Evolutionary conservation across 2,797 vertebrate genomes (phyloP), one percentile per base, ranked within the genome.

Genomic region (Iguana delicatissima): DNA sequence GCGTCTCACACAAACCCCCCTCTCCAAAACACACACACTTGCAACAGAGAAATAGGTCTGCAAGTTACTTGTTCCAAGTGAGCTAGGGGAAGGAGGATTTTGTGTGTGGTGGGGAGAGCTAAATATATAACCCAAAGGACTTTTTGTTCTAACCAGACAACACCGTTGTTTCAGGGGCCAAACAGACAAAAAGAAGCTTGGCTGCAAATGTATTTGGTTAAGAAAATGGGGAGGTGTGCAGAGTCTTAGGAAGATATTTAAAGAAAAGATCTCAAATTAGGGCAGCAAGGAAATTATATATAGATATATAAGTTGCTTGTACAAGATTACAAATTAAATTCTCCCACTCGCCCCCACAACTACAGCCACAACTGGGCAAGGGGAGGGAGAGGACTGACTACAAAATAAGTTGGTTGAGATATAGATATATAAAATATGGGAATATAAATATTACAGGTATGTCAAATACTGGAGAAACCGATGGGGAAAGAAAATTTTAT

Each of bases 291-390:
- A 0, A 64, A 1, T 1, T 0, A 87, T 82, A 86, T 29, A 79
- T 35, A 76, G 18, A 38, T 29, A 79, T 79, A 79, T 29, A 50
- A 0, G 55, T 6, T 64, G 50, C 18, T 87, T 79, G 81, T 73
- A 32, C 1, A 35, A 55, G 4, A 1, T 62, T 38, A 69, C 0
- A 0, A 85, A 55, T 72, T 0, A 0, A 64, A 72, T 9, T 7
- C 55, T 35, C 0, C 1, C 67, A 67, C 5, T 20, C 73, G 1
- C 35, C 14, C n/a, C 12, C 1, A 7, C 80, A 3, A 4, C 20
- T 6, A 22, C 5, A 55, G 22, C 38, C 35, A 1, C 24, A 13
- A 22, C 1, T 1, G 42, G 12, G 22, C 4, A 14, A 8, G 50
- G 46, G 73, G 42, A 38, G 16, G 13, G 35, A 57, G 46, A 46